phyloP scores from a whole-genome alignment of 2,113 vertebrate genomes.

The Galbula dea region DNA sequence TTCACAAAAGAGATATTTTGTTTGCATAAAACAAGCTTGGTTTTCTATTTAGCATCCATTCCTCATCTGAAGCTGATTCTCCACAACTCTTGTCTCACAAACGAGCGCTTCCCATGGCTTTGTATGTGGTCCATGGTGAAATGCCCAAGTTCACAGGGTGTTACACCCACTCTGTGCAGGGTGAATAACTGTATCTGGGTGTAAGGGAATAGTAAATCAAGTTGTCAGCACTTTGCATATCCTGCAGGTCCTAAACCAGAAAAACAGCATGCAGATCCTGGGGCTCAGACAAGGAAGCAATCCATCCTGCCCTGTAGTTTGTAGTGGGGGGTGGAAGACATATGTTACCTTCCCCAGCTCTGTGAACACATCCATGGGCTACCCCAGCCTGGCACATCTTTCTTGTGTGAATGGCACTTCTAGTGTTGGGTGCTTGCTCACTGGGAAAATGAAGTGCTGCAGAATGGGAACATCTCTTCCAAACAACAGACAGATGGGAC shows the following conservation, averaged over 20 bases:
- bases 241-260: neutral
- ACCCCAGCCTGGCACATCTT: neutral
- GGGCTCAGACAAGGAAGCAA: neutral
- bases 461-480: neutral
- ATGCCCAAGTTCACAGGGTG: neutral
- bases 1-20: neutral
- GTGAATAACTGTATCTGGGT: neutral
- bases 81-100: neutral
- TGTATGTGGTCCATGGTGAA: neutral
- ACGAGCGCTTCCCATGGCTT: neutral
- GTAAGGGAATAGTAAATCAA: neutral
- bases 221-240: neutral
- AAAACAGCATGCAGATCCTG: neutral
- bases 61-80: neutral
- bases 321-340: neutral
- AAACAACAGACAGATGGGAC: neutral
- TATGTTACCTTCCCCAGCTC: neutral
- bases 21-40: neutral
- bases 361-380: neutral
- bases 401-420: neutral
- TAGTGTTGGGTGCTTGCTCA: neutral
- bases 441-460: neutral
- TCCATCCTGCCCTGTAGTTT: neutral
- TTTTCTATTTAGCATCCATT: neutral
- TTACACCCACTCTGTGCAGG: neutral